These are phyloP conservation scores for Desoria tigrina DNA, from an alignment of 2,888 invertebrate species.

Conservation along the genomic window DNA sequence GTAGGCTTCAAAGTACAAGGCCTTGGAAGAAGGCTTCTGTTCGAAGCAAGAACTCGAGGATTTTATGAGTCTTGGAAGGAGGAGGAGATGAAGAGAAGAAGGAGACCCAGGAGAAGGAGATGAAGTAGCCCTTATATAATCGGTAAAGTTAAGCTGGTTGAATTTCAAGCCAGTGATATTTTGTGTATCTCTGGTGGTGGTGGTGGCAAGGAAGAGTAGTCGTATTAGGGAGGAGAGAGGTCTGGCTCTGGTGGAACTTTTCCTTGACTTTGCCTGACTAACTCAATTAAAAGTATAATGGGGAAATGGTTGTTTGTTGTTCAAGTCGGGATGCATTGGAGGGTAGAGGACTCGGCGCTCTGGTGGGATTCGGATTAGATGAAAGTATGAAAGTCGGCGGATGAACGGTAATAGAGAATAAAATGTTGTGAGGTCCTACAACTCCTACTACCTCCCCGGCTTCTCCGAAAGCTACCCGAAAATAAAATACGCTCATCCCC, in stretches of 20 bases:
- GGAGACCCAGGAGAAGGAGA: constrained; percentile 20
- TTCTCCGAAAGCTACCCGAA: neutral
- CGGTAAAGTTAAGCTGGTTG: constrained; percentile 50
- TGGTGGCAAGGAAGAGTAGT: neutral
- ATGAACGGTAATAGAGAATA: constrained; percentile 7
- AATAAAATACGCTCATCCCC: neutral
- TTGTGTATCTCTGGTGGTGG: constrained; percentile 2
- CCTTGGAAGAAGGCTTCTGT: no score
- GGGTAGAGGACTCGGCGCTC: neutral
- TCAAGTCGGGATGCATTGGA: constrained; percentile 13
- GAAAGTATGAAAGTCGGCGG: constrained; percentile 18
- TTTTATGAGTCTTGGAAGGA: no score
- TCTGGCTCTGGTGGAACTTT: constrained; percentile 41
- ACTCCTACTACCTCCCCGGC: neutral
- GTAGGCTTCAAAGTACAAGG: no score
- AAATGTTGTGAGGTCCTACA: neutral
- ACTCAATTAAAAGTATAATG: constrained; percentile 53
- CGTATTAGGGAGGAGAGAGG: constrained; percentile 13
- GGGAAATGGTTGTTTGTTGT: constrained; percentile 51
- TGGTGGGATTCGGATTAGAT: constrained; percentile 16
- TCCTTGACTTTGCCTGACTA: constrained; percentile 50
- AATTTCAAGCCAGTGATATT: constrained; percentile 26
- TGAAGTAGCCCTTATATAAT: constrained; percentile 43
- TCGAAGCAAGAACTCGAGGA: no score
- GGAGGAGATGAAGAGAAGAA: neutral